Evolutionary conservation across 2,888 invertebrate species (phyloP).

Genomic region (Hemicrepidius hirtus): DNA sequence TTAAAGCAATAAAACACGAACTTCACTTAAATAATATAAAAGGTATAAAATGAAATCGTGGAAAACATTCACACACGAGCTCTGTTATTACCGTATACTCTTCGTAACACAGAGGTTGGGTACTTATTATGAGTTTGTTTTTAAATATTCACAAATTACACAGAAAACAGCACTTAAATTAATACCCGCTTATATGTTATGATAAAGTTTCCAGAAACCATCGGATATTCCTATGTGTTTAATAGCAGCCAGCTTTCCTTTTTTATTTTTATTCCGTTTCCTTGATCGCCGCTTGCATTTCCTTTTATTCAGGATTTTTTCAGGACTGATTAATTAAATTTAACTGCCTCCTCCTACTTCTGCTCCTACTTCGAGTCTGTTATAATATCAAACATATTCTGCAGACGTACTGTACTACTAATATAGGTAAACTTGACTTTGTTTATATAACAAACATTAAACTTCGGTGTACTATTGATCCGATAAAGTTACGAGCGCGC

Average conservation of each 20-base stretch:
- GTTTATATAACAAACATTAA: constrained; percentile 72
- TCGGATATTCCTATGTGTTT: constrained; percentile 42
- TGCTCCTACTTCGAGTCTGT: background rate
- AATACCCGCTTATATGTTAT: constrained; percentile 52
- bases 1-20: constrained; percentile 61
- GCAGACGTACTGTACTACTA: constrained; percentile 28
- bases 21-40: constrained; percentile 58
- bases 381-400: constrained; percentile 36
- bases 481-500: constrained; percentile 68
- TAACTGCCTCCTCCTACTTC: background rate
- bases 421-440: constrained; percentile 56
- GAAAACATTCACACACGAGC: constrained; percentile 61
- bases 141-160: constrained; percentile 61
- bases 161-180: constrained; percentile 56
- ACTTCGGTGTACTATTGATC: constrained; percentile 69
- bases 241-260: background rate
- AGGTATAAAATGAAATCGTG: constrained; percentile 61
- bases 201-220: constrained; percentile 53
- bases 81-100: constrained; percentile 58
- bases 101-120: constrained; percentile 45
- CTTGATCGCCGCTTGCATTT: background rate
- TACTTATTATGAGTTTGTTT: constrained; percentile 55
- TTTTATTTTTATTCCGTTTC: constrained; percentile 9
- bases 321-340: background rate
- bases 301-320: constrained; percentile 9